phyloP scores from a whole-genome alignment of 2,797 vertebrate genomes.

The Aplochiton taeniatus region DNA sequence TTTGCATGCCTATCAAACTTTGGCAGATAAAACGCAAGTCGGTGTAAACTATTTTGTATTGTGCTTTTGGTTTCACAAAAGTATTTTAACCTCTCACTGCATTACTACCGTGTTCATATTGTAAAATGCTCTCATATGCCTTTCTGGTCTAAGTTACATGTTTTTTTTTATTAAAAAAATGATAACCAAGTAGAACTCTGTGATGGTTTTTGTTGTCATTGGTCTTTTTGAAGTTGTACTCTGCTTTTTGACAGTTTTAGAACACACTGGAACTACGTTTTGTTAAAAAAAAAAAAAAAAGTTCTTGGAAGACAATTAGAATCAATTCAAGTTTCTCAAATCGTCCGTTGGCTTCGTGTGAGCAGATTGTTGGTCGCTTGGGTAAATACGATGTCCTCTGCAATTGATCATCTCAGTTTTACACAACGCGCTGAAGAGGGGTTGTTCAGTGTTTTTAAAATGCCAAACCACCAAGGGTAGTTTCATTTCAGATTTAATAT shows the following conservation, averaged over 20 bases:
- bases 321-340: no score
- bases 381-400: no score
- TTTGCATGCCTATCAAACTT: background rate
- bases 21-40: background rate
- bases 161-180: background rate
- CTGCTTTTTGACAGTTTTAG: no score
- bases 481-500: slow-evolving; percentile 61
- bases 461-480: slow-evolving; percentile 55
- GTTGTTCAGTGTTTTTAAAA: slow-evolving; percentile 54
- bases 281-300: no score
- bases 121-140: slow-evolving; percentile 13
- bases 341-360: no score
- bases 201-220: no score
- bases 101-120: background rate
- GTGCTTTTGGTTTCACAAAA: slow-evolving; percentile 21
- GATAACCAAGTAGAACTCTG: no score
- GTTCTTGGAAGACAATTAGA: no score
- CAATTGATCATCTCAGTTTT: no score
- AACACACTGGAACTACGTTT: no score
- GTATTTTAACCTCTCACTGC: slow-evolving; percentile 6
- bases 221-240: no score
- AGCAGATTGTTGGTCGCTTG: no score
- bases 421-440: background rate
- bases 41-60: background rate
- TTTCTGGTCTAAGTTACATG: slow-evolving; percentile 13